These are phyloP conservation scores for Catagonus wagneri DNA, from an alignment of 2,113 vertebrate genomes.

Conservation along the genomic window DNA sequence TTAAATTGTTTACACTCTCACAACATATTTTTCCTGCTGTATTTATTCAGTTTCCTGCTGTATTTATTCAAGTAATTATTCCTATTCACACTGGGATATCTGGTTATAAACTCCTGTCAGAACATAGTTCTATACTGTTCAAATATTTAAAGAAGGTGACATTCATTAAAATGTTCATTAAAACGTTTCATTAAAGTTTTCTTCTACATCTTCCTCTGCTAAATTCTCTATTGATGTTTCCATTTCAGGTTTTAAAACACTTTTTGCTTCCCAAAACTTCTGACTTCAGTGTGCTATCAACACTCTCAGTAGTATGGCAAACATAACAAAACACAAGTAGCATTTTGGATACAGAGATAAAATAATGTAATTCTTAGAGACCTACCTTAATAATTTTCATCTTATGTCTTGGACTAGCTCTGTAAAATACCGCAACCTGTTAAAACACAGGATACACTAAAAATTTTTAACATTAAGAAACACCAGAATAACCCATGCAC, in stretches of 20 bases:
- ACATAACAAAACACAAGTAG: not conserved
- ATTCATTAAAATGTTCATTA: too few relatives aligned
- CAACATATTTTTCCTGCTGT: not conserved
- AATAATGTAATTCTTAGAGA: slow-evolving; percentile 41
- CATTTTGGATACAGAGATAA: not conserved
- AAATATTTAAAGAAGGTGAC: not conserved
- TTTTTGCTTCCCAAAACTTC: slow-evolving; percentile 22
- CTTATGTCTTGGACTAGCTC: slow-evolving; percentile 97
- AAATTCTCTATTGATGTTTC: slow-evolving; percentile 37
- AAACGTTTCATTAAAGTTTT: not conserved
- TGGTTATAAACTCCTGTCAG: not conserved
- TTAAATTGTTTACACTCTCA: not conserved
- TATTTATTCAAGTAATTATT: not conserved
- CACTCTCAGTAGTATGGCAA: not conserved
- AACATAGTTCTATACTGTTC: not conserved
- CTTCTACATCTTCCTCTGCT: not conserved
- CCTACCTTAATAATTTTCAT: slow-evolving; percentile 98
- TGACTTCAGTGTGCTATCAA: not conserved
- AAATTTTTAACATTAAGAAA: slow-evolving; percentile 45
- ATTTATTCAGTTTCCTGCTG: slow-evolving; percentile 17
- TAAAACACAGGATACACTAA: slow-evolving; percentile 56
- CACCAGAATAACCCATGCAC: slow-evolving; percentile 19
- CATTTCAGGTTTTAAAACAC: not conserved
- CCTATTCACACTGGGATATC: not conserved
- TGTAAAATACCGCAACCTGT: slow-evolving; percentile 96